These are phyloP conservation scores for Andrena flavipes DNA, from an alignment of 2,888 invertebrate species.

Conservation along the genomic window DNA sequence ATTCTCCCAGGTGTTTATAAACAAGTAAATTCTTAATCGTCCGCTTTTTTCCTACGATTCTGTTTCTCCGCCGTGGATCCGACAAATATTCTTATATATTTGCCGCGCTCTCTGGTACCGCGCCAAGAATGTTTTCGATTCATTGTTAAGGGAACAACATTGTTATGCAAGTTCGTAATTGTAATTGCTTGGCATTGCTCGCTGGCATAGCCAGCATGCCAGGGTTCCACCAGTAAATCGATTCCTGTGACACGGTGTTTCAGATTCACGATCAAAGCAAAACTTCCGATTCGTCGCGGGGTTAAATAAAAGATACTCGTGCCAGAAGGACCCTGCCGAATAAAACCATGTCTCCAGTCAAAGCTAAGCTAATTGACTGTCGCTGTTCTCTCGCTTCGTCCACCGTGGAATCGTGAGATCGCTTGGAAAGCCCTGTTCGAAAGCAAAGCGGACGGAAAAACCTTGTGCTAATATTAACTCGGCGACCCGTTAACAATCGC, in stretches of 20 bases:
- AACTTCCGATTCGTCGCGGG: conserved; percentile 18
- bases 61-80: no score
- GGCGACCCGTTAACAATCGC: conserved; percentile 54
- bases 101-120: conserved; percentile 2
- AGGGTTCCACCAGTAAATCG: conserved; percentile 34
- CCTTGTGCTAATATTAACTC: conserved; percentile 59
- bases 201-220: conserved; percentile 47
- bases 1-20: neutral
- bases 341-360: neutral
- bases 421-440: conserved; percentile 26
- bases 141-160: conserved; percentile 35
- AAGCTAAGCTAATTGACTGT: neutral
- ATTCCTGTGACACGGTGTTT: conserved; percentile 18
- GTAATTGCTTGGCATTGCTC: conserved; percentile 61
- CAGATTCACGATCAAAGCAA: conserved; percentile 39
- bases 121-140: conserved; percentile 32
- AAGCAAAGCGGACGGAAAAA: conserved; percentile 37
- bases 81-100: conserved; percentile 38
- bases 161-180: conserved; percentile 51
- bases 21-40: conserved; percentile 16
- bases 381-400: neutral
- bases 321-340: conserved; percentile 10
- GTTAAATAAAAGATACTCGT: neutral
- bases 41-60: neutral
- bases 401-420: neutral